Evolutionary conservation across 2,888 invertebrate species (phyloP).

Genomic region (Oscheius sp.): DNA sequence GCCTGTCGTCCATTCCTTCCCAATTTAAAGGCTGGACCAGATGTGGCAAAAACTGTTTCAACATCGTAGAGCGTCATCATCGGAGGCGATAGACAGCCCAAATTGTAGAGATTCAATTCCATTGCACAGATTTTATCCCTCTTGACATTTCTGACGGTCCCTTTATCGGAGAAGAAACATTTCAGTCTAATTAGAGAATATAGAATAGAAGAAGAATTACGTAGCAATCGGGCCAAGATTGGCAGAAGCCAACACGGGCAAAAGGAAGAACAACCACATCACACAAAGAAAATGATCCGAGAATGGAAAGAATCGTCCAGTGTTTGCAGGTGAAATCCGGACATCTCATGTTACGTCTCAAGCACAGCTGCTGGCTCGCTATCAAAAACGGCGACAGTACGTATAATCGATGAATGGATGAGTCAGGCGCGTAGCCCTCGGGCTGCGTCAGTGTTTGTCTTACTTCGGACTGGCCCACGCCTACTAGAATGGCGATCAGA

Average conservation of each 20-base stretch:
- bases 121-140: background rate
- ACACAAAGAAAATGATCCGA: no score
- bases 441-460: conserved; percentile 26
- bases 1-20: background rate
- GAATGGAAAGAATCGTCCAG: no score
- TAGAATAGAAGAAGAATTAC: background rate
- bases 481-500: conserved; percentile 8
- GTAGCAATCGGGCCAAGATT: background rate
- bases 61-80: background rate
- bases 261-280: conserved; percentile 1
- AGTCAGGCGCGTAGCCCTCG: conserved; percentile 2
- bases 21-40: background rate
- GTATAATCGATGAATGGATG: conserved; percentile 21
- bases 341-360: conserved; percentile 11
- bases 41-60: background rate
- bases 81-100: conserved; percentile 10
- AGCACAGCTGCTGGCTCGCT: conserved; percentile 1
- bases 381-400: background rate
- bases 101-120: conserved; percentile 25
- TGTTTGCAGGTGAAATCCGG: no score
- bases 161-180: conserved; percentile 13
- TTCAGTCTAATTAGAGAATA: background rate
- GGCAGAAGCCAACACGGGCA: background rate
- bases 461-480: conserved; percentile 17
- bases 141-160: background rate